Evolutionary conservation across 2,888 invertebrate species (phyloP).

Genomic region (Sarcophaga subvicina): DNA sequence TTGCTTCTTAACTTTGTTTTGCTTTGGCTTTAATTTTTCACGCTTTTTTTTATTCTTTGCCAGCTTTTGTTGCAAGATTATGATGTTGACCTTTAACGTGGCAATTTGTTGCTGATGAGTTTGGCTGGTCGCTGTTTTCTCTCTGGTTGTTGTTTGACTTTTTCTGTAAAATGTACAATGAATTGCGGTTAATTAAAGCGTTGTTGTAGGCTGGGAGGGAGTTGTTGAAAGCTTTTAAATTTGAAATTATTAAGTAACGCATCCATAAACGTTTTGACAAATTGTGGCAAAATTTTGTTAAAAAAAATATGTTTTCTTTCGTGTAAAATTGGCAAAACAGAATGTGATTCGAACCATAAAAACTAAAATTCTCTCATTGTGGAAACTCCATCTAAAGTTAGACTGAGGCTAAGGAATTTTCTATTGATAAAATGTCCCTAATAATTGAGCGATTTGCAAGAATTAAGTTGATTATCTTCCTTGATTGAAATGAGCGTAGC

Average conservation of each 20-base stretch:
- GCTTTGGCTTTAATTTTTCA: not conserved
- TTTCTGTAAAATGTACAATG: slow-evolving; percentile 40
- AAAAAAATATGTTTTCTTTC: too few species aligned
- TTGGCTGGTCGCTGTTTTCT: slow-evolving; percentile 39
- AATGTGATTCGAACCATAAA: too few species aligned
- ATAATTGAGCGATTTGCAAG: too few species aligned
- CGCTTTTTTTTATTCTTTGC: not conserved
- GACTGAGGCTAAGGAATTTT: too few species aligned
- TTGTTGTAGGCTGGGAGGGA: slow-evolving; percentile 37
- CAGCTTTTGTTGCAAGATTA: slow-evolving; percentile 17
- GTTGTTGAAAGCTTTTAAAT: slow-evolving; percentile 74
- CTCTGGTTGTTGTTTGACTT: slow-evolving; percentile 21
- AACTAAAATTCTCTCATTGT: too few species aligned
- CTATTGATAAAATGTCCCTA: too few species aligned
- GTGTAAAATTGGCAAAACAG: too few species aligned
- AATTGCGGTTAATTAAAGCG: slow-evolving; percentile 76
- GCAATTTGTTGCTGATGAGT: slow-evolving; percentile 73
- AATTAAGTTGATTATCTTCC: too few species aligned
- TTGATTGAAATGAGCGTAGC: too few species aligned
- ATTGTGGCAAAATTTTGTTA: not conserved
- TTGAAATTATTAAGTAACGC: slow-evolving; percentile 40
- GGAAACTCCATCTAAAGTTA: too few species aligned
- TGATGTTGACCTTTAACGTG: slow-evolving; percentile 67
- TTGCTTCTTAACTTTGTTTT: not conserved
- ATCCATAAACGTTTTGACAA: slow-evolving; percentile 25